Evolutionary conservation across 2,888 invertebrate species (phyloP).

Genomic region (Dryomyza anilis): DNA sequence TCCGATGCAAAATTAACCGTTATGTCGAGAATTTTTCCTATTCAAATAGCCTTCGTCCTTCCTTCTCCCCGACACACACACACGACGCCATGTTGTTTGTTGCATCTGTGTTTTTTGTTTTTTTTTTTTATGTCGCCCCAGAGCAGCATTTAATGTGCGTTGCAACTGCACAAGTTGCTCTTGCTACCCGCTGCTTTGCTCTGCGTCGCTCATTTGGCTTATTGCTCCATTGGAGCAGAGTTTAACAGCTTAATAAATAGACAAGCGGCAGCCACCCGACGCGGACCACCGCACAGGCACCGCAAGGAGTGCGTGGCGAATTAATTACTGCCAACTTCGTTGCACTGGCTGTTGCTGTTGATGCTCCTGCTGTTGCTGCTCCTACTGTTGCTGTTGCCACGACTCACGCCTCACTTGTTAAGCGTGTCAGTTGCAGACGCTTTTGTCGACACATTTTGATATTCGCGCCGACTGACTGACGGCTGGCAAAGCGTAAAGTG

Average conservation of each 20-base stretch:
- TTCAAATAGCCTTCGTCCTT: too few species aligned
- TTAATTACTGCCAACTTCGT: slow-evolving; percentile 19
- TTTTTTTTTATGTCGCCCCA: slow-evolving; percentile 5
- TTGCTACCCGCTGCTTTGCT: background rate
- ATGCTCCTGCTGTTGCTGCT: background rate
- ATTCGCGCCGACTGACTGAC: background rate
- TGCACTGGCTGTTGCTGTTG: too few species aligned
- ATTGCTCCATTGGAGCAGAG: background rate
- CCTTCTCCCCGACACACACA: background rate
- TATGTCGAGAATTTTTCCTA: background rate
- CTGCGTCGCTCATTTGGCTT: background rate
- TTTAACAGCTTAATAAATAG: slow-evolving; percentile 1
- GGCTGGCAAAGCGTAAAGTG: too few species aligned
- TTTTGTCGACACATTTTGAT: background rate
- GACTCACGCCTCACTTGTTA: background rate
- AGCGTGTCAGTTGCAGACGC: background rate
- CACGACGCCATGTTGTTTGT: background rate
- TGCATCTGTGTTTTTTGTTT: background rate
- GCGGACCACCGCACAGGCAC: background rate
- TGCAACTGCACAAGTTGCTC: background rate
- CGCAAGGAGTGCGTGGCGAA: slow-evolving; percentile 7
- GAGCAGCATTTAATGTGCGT: slow-evolving; percentile 6
- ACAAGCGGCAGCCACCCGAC: background rate
- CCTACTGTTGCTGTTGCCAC: background rate
- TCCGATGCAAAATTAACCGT: background rate